Percentiles rank a stretch among this genome's conserved stretches.
Evolutionary conservation across 2,113 vertebrate genomes (phyloP).

Genomic region (Strigops habroptila): DNA sequence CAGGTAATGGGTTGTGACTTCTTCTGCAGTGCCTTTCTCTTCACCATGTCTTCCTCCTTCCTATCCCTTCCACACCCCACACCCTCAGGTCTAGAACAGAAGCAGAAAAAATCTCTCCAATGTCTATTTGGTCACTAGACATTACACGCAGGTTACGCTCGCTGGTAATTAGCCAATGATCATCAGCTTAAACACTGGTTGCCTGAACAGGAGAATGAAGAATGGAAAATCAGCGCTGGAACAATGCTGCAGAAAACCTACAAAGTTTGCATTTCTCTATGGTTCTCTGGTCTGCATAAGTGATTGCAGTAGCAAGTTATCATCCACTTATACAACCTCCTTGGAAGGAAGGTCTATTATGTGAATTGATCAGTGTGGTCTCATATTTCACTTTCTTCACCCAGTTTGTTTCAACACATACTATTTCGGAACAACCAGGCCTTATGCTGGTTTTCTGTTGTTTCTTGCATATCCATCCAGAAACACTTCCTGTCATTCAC

Average conservation of each 20-base stretch:
- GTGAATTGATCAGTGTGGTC: background rate
- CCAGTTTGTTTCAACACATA: background rate
- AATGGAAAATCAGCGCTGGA: background rate
- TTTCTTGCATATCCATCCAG: background rate
- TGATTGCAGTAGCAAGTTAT: background rate
- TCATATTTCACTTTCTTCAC: background rate
- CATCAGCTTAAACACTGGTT: background rate
- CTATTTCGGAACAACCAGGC: background rate
- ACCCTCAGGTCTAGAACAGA: background rate
- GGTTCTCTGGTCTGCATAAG: background rate
- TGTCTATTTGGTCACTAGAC: background rate
- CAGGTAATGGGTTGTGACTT: background rate
- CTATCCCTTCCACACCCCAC: background rate
- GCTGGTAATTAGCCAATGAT: background rate
- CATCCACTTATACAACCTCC: fast-evolving
- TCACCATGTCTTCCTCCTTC: background rate
- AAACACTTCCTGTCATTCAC: background rate
- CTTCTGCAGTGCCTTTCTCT: background rate
- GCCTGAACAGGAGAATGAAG: background rate
- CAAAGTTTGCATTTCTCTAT: background rate
- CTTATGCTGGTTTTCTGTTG: background rate
- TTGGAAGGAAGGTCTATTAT: background rate
- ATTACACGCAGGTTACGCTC: background rate
- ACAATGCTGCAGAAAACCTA: background rate
- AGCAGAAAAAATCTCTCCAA: background rate